Evolutionary conservation across 2,113 vertebrate genomes (phyloP), one percentile per base, ranked within the genome.

Genomic region (Galbula dea): DNA sequence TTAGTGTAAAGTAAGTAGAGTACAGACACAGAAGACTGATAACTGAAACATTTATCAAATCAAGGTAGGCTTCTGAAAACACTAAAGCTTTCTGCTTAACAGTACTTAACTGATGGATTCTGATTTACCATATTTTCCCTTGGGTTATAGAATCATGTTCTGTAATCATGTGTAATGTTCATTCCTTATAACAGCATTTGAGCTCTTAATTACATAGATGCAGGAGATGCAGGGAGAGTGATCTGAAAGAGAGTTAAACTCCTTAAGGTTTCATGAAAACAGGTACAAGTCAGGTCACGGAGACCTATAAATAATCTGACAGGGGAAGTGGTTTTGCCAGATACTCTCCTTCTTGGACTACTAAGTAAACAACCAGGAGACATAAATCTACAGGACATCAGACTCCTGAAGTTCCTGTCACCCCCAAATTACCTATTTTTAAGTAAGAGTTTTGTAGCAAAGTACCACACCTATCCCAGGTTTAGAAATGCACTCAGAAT

Each of bases 221-320:
- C 0, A 1, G 11, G 9, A 57, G 15, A 32, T 62, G 8, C 4
- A 58, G 22, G 7, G 11, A 49, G 11, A 78, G 8, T 16, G 30
- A 22, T 61, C n/a, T 75, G 58, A 90, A 77, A 30, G 4, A 67
- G 7, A 32, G 10, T 32, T 48, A 57, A 74, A 39, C 1, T 58
- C 46, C 19, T 39, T 19, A 59, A 19, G 4, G 14, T 72, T 73
- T 86, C n/a, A 18, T 55, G 65, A 43, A 81, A 89, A 68, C 22
- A 57, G 15, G 24, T 75, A 20, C 18, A 69, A 71, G n/a, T 34
- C 23, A 66, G 16, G 21, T 14, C 30, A 51, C 9, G 52, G 30
- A 81, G 21, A n/a, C 13, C 43, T 36, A 29, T 14, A 71, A 63
- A 65, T 52, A 68, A 36, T 84, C 45, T 49, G 39, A 30, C 23